Evolutionary conservation across 2,888 invertebrate genomes (phyloP).

Genomic region (Apocheima hispidaria): DNA sequence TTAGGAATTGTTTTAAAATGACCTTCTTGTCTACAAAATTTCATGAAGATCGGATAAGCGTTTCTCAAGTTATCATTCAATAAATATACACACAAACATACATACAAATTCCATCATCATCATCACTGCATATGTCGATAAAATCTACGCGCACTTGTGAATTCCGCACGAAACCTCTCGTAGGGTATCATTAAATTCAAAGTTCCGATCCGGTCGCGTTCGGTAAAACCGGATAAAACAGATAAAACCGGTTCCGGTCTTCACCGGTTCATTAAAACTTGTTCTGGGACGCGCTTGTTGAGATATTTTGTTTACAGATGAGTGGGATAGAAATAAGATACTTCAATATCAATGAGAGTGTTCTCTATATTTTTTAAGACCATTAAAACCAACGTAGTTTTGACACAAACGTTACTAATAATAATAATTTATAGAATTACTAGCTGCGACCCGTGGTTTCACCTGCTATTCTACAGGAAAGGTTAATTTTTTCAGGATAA

Average conservation of each 20-base stretch:
- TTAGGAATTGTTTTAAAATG: no score
- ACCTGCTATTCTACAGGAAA: no score
- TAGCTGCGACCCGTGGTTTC: no score
- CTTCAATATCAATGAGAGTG: neutral
- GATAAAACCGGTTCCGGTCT: conserved; percentile 16
- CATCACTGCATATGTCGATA: neutral
- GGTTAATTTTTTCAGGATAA: no score
- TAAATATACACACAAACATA: no score
- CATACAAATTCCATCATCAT: no score
- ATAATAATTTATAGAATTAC: no score
- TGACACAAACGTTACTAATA: no score
- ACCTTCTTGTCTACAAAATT: no score
- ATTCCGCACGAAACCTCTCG: conserved; percentile 1
- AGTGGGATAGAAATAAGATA: neutral
- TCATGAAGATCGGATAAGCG: no score
- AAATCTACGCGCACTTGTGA: neutral
- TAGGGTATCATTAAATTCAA: conserved; percentile 12
- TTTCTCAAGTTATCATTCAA: no score
- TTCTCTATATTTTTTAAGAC: neutral
- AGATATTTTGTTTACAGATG: conserved; percentile 16
- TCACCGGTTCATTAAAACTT: conserved; percentile 34
- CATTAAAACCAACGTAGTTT: neutral
- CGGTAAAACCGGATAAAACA: conserved; percentile 21
- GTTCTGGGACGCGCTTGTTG: conserved; percentile 9
- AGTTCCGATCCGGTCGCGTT: conserved; percentile 14